phyloP scores from a whole-genome alignment of 2,888 invertebrate species.

The Drosophila tanythrix region DNA sequence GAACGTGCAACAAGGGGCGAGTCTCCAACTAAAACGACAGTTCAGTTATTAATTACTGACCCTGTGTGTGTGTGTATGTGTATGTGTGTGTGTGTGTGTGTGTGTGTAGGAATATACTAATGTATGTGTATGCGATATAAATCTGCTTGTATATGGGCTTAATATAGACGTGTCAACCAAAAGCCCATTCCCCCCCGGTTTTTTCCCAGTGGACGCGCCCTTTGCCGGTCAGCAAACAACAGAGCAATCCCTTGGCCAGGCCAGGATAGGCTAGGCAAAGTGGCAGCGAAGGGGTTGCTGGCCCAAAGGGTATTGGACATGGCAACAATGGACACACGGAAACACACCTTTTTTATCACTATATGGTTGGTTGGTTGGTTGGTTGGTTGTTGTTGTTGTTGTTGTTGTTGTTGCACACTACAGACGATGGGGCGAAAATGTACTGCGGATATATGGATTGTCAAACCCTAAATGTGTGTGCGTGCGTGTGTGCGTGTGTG shows the following conservation, averaged over 20 bases:
- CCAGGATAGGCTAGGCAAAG: neutral
- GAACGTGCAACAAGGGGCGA: slow-evolving; percentile 22
- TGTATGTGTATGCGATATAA: slow-evolving; percentile 17
- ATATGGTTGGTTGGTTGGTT: slow-evolving; percentile 7
- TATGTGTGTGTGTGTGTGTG: slow-evolving; percentile 8
- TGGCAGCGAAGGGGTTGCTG: slow-evolving; percentile 4
- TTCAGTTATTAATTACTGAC: slow-evolving; percentile 56
- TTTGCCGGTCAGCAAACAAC: slow-evolving; percentile 30
- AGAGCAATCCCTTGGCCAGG: slow-evolving; percentile 32
- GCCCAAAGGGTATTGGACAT: slow-evolving; percentile 40
- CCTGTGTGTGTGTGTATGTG: neutral
- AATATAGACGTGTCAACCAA: slow-evolving; percentile 43
- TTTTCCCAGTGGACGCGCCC: slow-evolving; percentile 34
- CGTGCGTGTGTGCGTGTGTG: slow-evolving; percentile 2
- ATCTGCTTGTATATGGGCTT: slow-evolving; percentile 44
- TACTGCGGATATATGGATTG: slow-evolving; percentile 80
- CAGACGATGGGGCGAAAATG: slow-evolving; percentile 64
- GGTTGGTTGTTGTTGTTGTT: slow-evolving; percentile 3
- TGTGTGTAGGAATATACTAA: neutral
- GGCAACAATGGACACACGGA: slow-evolving; percentile 53
- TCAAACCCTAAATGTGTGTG: slow-evolving; percentile 37
- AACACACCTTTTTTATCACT: slow-evolving; percentile 62
- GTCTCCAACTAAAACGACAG: slow-evolving; percentile 38
- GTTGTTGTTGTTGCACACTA: slow-evolving; percentile 43
- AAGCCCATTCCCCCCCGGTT: neutral